A percentile compares a stretch with the other conserved stretches of the same genome.
phyloP scores from a whole-genome alignment of 2,113 vertebrate species.

The Python bivittatus region DNA sequence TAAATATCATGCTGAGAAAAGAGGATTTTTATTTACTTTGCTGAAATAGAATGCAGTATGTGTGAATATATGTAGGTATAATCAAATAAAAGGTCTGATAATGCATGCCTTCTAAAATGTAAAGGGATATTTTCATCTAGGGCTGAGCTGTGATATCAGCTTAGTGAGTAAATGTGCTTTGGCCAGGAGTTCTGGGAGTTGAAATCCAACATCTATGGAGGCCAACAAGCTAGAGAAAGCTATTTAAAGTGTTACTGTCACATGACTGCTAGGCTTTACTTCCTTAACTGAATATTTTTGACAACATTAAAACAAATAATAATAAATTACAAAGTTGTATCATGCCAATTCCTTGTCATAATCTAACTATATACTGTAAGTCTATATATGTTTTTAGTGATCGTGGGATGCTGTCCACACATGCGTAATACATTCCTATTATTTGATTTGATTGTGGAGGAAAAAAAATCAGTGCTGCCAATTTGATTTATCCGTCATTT shows the following conservation, averaged over 20 bases:
- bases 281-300: not conserved
- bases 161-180: not conserved
- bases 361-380: not conserved
- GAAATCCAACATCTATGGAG: not conserved
- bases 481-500: not conserved
- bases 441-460: not conserved
- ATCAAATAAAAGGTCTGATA: not conserved
- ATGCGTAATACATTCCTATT: not conserved
- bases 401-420: not conserved
- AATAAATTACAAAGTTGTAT: not conserved
- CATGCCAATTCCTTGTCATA: not conserved
- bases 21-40: not conserved
- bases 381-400: not conserved
- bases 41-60: not conserved
- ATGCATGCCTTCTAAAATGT: not conserved
- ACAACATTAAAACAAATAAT: not conserved
- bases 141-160: not conserved
- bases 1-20: not conserved
- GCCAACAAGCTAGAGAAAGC: not conserved
- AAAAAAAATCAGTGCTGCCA: not conserved
- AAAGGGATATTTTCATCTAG: not conserved
- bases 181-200: not conserved
- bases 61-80: not conserved
- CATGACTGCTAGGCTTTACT: not conserved
- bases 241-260: not conserved